Percentiles rank a stretch among this genome's conserved stretches.
Conservation (phyloP, 2,797 vertebrate species). For the Ibycter americanus region DNA sequence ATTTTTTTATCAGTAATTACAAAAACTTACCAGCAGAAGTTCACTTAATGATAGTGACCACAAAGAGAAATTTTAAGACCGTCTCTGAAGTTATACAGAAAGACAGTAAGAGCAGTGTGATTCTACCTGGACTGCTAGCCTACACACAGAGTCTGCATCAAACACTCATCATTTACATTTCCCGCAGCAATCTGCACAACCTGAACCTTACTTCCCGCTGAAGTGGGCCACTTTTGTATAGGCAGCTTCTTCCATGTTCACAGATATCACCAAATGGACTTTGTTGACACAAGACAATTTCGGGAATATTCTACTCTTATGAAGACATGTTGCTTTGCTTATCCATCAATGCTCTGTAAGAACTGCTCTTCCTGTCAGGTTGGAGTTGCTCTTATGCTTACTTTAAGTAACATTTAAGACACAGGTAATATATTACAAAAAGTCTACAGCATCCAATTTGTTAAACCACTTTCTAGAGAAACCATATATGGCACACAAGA, state of each 20-base stretch:
- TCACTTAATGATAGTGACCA: background rate
- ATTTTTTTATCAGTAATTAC: background rate
- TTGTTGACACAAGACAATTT: background rate
- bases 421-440: background rate
- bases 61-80: background rate
- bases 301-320: background rate
- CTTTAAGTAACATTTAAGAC: background rate
- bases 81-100: background rate
- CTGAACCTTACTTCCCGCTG: background rate
- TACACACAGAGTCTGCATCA: background rate
- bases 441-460: background rate
- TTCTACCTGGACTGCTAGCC: background rate
- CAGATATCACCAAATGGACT: background rate
- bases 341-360: background rate
- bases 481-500: background rate
- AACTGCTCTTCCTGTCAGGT: fast-evolving
- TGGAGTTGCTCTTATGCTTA: background rate
- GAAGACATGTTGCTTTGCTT: background rate
- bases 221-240: background rate
- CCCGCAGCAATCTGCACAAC: background rate
- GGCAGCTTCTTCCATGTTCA: background rate
- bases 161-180: background rate
- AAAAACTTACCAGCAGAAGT: background rate
- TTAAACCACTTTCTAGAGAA: background rate
- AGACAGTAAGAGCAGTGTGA: background rate